Evolutionary conservation across 2,113 vertebrate species (phyloP), one percentile per base, ranked within the genome.

Genomic region (Daphoenositta chrysoptera): DNA sequence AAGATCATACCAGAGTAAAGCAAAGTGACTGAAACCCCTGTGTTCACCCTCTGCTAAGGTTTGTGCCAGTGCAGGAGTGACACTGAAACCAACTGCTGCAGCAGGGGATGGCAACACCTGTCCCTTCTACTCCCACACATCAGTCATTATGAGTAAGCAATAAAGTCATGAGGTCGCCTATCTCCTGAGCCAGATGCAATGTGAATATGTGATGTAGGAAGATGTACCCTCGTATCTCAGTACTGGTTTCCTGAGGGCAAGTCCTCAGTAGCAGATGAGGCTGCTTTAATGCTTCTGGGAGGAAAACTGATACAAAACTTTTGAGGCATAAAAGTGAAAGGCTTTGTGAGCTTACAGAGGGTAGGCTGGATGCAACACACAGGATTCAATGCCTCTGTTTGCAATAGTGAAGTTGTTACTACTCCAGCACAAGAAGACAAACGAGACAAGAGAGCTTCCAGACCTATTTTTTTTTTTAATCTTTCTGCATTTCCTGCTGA

Each of bases 21-120:
- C 0, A 1, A 57, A 69, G 35, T 0, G 3, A 76, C 24, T 1
- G 0, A 83, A 85, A 68, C 3, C 33, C 27, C 58, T 2, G 0
- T 2, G 18, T 6, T 63, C 61, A 31, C 28, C 45, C 23, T 54
- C 48, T 35, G 8, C 31, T 33, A 28, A 45, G 65, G 94, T 21
- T 7, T 11, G 33, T 0, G 13, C 65, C 73, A 53, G 45, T 5
- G 39, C 73, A 78, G 64, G 47, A 53, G 23, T 3, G 23, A 78
- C 73, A 87, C 65, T 47, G 65, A 79, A 87, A 53, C 64, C 47
- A 71, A 39, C 21, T 39, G 63, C 87, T 73, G 75, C 64, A 40
- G 51, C 76, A 69, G 13, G 24, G 78, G 33, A 42, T 40, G 57
- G 33, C 16, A 86, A n/a, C 72, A 77, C 51, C 63, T 76, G 47